phyloP scores from a whole-genome alignment of 2,797 vertebrate genomes.

The Sphenodon punctatus region DNA sequence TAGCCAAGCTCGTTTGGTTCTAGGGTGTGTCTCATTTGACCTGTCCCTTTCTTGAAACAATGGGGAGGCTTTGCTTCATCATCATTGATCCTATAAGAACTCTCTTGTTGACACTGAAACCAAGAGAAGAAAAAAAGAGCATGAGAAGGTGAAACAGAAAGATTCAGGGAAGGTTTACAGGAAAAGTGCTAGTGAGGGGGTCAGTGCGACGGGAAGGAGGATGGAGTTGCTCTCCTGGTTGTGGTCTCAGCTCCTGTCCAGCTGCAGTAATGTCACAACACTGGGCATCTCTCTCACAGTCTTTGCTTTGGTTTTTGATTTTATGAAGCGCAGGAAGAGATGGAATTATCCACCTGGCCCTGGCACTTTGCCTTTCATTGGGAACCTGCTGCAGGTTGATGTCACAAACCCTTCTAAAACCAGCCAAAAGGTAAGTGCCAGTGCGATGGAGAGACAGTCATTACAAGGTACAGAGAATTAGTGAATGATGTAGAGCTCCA shows the following conservation, averaged over 20 bases:
- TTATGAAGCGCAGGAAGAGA: conserved; percentile 26
- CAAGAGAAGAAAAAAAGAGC: background rate
- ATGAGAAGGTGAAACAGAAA: background rate
- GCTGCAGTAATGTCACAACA: background rate
- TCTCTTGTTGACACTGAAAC: too few species aligned
- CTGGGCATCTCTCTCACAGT: background rate
- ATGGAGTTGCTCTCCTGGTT: background rate
- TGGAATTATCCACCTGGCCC: conserved; percentile 47
- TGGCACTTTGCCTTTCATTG: conserved; percentile 26
- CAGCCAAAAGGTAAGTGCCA: background rate
- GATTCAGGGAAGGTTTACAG: too few species aligned
- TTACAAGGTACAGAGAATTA: background rate
- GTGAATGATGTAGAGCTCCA: background rate
- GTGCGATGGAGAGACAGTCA: too few species aligned
- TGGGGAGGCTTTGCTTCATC: too few species aligned
- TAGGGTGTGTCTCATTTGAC: too few species aligned
- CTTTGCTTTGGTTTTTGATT: conserved; percentile 50
- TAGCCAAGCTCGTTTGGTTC: too few species aligned
- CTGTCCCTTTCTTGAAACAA: too few species aligned
- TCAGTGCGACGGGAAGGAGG: background rate
- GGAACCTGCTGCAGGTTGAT: conserved; percentile 47
- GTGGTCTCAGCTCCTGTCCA: background rate
- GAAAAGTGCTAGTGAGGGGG: too few species aligned
- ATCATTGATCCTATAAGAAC: too few species aligned
- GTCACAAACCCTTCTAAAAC: background rate